Evolutionary conservation across 2,113 vertebrate genomes (phyloP).

Genomic region (Etia nguti): DNA sequence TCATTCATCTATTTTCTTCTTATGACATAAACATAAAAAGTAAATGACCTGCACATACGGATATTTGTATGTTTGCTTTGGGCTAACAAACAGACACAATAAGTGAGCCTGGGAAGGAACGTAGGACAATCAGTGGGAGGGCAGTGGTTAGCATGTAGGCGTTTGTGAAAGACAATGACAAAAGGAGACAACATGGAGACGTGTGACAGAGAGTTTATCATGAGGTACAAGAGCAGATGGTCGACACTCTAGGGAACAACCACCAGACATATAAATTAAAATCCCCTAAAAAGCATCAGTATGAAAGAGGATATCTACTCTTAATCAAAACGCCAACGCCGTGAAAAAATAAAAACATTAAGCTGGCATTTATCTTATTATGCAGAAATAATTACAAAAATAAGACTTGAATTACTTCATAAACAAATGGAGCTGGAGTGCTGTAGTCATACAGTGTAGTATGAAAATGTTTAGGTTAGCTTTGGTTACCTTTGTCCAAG

Average conservation of each 20-base stretch:
- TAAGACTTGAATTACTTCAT: not conserved
- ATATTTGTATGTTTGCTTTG: not conserved
- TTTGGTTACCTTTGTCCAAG: not conserved
- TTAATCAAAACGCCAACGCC: not conserved
- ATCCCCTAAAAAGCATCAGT: not conserved
- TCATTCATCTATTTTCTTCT: not conserved
- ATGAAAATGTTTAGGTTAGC: not conserved
- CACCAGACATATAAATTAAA: not conserved
- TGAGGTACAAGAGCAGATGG: not conserved
- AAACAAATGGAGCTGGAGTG: accelerated
- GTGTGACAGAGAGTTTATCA: not conserved
- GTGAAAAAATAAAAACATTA: not conserved
- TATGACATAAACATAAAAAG: not conserved
- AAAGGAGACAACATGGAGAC: not conserved
- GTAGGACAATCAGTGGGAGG: not conserved
- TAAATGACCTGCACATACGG: not conserved
- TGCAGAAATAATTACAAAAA: not conserved
- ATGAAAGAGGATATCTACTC: no score
- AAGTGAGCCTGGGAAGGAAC: not conserved
- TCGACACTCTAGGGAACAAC: not conserved
- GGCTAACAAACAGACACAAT: not conserved
- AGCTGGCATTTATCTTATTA: not conserved
- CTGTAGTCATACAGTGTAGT: not conserved
- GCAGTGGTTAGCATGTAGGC: not conserved
- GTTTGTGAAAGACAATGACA: not conserved